These are phyloP conservation scores for Triplophysa rosa DNA, from an alignment of 2,113 vertebrate genomes.

Conservation along the genomic window DNA sequence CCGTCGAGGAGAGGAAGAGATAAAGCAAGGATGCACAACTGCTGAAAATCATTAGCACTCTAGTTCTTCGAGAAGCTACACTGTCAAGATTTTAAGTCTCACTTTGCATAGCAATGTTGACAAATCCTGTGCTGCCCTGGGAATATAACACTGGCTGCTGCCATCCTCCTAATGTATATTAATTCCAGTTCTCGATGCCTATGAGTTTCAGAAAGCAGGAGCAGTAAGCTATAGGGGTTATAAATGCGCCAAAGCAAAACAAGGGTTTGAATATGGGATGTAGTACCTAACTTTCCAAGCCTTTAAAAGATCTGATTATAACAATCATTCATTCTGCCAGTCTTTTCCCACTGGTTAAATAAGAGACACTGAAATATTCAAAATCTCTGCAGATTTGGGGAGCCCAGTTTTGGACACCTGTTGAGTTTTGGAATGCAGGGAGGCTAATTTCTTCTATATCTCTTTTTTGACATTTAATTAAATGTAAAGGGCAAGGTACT, in stretches of 20 bases:
- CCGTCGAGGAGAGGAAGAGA: constrained; percentile 5
- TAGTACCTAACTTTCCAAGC: not conserved
- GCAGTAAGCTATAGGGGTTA: constrained; percentile 14
- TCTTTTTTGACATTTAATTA: constrained; percentile 36
- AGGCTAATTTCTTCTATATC: constrained; percentile 18
- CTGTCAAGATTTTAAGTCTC: constrained; percentile 41
- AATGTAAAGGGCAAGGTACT: constrained; percentile 7
- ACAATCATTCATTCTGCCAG: not conserved
- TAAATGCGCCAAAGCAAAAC: constrained; percentile 20
- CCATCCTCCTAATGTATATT: constrained; percentile 36
- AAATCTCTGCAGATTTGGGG: not conserved
- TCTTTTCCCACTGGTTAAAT: constrained; percentile 14
- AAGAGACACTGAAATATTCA: not conserved
- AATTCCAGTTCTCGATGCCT: constrained; percentile 14
- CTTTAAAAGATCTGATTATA: not conserved
- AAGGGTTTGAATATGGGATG: not conserved
- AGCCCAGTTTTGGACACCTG: constrained; percentile 25
- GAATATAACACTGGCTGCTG: constrained; percentile 9
- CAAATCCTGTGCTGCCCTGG: constrained; percentile 40
- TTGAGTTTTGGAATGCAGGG: constrained; percentile 9
- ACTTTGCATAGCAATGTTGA: constrained; percentile 38
- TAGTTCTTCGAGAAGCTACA: constrained; percentile 36
- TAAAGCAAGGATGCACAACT: constrained; percentile 1
- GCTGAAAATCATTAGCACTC: constrained; percentile 47
- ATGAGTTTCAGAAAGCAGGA: not conserved